Evolutionary conservation across 2,797 vertebrate species (phyloP).

Genomic region (Hozukius guyotensis): DNA sequence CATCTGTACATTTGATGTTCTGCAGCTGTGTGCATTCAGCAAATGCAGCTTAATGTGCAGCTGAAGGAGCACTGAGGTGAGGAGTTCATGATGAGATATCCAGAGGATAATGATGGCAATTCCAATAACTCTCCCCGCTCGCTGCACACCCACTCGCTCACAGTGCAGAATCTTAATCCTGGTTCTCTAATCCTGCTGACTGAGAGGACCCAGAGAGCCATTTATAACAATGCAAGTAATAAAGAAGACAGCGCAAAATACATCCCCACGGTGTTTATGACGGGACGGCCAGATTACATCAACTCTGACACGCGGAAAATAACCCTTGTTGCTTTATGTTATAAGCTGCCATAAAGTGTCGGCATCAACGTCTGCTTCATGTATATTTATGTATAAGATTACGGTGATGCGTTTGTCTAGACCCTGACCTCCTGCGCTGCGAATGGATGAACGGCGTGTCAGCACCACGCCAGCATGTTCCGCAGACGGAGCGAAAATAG

Average conservation of each 20-base stretch:
- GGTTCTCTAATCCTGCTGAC: conserved; percentile 67
- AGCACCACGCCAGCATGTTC: background rate
- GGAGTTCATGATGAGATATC: conserved; percentile 65
- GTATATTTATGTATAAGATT: background rate
- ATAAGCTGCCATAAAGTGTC: background rate
- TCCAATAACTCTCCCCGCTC: conserved; percentile 64
- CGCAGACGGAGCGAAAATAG: background rate
- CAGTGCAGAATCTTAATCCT: conserved; percentile 70
- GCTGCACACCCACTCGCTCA: conserved; percentile 57
- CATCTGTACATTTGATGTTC: conserved; percentile 39
- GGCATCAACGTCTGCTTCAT: background rate
- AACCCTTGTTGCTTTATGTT: conserved; percentile 17
- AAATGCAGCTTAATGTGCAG: conserved; percentile 12
- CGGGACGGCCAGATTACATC: conserved; percentile 53
- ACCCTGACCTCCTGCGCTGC: background rate
- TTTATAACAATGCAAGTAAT: conserved; percentile 63
- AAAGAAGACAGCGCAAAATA: conserved; percentile 34
- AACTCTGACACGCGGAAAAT: conserved; percentile 21
- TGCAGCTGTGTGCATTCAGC: conserved; percentile 41
- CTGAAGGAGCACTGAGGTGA: conserved; percentile 54
- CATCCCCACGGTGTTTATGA: conserved; percentile 48
- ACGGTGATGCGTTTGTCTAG: background rate
- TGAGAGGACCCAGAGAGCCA: conserved; percentile 58
- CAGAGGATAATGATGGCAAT: conserved; percentile 70
- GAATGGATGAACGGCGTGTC: background rate